Evolutionary conservation across 2,113 vertebrate species (phyloP).

Genomic region (Ardeotis arabs): DNA sequence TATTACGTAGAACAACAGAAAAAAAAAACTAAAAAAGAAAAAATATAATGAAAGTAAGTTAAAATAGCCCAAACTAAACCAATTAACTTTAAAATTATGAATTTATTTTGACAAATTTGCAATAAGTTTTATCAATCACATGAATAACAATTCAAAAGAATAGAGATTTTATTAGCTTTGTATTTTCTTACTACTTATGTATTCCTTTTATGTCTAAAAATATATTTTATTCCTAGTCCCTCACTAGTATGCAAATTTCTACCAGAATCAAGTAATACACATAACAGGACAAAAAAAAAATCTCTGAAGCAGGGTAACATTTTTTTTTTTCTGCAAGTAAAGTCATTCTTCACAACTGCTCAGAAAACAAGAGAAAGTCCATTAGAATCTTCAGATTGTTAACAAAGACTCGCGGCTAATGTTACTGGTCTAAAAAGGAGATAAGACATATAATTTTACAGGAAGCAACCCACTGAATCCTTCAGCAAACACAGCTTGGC

Average conservation of each 20-base stretch:
- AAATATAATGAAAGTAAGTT: neutral
- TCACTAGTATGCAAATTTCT: neutral
- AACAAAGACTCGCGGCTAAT: slow-evolving; percentile 45
- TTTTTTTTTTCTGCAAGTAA: neutral
- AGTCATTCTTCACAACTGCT: slow-evolving; percentile 19
- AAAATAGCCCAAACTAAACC: neutral
- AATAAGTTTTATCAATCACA: neutral
- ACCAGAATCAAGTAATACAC: neutral
- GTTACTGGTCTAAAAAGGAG: slow-evolving; percentile 61
- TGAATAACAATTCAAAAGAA: neutral
- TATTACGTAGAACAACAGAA: neutral
- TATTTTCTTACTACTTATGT: neutral
- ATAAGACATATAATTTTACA: slow-evolving; percentile 72
- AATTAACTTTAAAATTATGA: neutral
- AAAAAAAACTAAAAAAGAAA: neutral
- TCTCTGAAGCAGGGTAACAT: neutral
- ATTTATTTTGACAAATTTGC: slow-evolving; percentile 21
- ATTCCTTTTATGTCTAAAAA: neutral
- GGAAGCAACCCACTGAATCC: slow-evolving; percentile 64
- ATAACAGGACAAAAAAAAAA: neutral
- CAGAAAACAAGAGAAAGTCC: slow-evolving; percentile 29
- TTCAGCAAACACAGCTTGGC: slow-evolving; percentile 68
- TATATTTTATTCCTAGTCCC: neutral
- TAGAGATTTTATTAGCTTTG: neutral
- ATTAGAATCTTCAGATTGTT: slow-evolving; percentile 24